These are phyloP conservation scores for Dromococcyx pavoninus DNA, from an alignment of 2,797 vertebrate genomes.

Conservation along the genomic window DNA sequence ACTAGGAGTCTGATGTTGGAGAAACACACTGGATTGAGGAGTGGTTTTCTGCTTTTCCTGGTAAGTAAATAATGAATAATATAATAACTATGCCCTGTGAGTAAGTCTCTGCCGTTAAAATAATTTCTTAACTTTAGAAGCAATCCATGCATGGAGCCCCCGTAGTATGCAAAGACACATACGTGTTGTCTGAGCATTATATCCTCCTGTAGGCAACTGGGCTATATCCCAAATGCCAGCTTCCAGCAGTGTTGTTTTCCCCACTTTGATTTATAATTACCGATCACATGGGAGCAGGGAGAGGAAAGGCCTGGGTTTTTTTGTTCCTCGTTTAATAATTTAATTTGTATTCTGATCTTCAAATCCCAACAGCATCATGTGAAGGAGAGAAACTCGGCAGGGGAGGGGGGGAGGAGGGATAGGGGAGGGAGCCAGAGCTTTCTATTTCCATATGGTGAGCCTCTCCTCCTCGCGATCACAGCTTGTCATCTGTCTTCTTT, in stretches of 20 bases:
- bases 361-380: constrained; percentile 61
- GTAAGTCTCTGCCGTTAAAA: not conserved
- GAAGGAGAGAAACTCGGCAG: constrained; percentile 58
- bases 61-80: not conserved
- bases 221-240: constrained; percentile 16
- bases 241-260: constrained; percentile 18
- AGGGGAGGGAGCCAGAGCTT: constrained; percentile 56
- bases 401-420: constrained; percentile 61
- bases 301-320: not conserved
- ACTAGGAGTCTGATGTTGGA: not conserved
- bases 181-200: not conserved
- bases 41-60: not conserved
- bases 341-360: constrained; percentile 66
- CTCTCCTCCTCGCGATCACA: constrained; percentile 54
- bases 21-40: not conserved
- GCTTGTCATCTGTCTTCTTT: constrained; percentile 72
- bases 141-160: not conserved
- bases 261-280: constrained; percentile 54
- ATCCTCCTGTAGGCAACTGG: not conserved
- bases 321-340: constrained; percentile 59
- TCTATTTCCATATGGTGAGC: constrained; percentile 68
- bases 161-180: constrained; percentile 2
- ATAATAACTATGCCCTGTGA: not conserved
- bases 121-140: not conserved
- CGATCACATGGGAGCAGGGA: constrained; percentile 24